Percentiles rank a stretch among this genome's conserved stretches.
Conservation (phyloP, 2,888 invertebrate genomes). For the Drosophila setosimentum region DNA sequence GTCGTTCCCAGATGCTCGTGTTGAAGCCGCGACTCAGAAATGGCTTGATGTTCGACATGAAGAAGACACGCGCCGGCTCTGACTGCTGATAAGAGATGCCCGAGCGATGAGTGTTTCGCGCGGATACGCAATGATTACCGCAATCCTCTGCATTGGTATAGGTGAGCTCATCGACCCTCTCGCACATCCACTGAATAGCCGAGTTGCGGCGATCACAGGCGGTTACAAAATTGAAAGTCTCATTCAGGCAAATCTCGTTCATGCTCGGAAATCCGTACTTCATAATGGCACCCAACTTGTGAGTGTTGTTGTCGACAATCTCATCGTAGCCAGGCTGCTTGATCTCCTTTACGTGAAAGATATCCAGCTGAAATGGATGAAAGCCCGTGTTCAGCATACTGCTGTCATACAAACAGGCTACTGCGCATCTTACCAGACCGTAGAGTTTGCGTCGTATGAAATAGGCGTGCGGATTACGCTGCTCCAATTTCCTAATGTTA, state of each 20-base stretch:
- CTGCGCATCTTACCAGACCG: constrained; percentile 43
- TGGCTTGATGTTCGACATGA: constrained; percentile 70
- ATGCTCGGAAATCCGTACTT: constrained; percentile 74
- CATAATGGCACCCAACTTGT: constrained; percentile 63
- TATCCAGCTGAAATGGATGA: constrained; percentile 42
- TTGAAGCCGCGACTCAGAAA: constrained; percentile 63
- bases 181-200: constrained; percentile 70
- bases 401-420: constrained; percentile 9
- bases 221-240: constrained; percentile 65
- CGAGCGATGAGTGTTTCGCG: background rate
- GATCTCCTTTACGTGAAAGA: constrained; percentile 38
- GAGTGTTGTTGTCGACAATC: constrained; percentile 19
- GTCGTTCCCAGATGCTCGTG: constrained; percentile 53
- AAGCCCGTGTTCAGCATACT: constrained; percentile 1
- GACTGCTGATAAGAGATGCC: constrained; percentile 47
- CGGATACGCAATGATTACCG: background rate
- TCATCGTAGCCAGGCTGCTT: constrained; percentile 13
- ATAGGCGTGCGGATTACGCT: constrained; percentile 68
- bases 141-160: background rate
- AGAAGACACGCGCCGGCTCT: constrained; percentile 68
- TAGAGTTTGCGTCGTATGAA: constrained; percentile 70
- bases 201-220: constrained; percentile 72
- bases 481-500: constrained; percentile 63
- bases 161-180: constrained; percentile 43
- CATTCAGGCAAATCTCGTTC: constrained; percentile 67